Conservation (phyloP, 2,797 vertebrate species). For the Propithecus perrieri region DNA sequence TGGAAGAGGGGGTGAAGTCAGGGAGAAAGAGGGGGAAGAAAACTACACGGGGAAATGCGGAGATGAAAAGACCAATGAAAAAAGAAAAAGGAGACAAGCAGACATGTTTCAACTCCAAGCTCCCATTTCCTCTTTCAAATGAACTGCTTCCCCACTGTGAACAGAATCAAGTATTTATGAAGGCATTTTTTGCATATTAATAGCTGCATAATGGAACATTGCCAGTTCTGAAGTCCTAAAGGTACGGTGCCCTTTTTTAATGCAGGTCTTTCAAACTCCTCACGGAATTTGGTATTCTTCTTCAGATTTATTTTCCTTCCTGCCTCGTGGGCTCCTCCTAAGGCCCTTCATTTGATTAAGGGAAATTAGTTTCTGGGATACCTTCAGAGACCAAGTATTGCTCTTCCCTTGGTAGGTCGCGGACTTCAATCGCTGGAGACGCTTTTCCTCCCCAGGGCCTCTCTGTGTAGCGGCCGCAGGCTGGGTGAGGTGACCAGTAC, state of each 20-base stretch:
- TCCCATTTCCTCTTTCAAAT: conserved; percentile 82
- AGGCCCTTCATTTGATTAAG: conserved; percentile 67
- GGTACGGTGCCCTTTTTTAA: conserved; percentile 53
- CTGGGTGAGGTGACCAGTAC: conserved; percentile 14
- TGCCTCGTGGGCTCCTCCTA: conserved; percentile 58
- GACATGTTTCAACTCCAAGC: conserved; percentile 77
- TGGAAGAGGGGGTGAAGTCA: not conserved
- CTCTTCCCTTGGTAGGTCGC: not conserved
- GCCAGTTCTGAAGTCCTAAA: conserved; percentile 67
- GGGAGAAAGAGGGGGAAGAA: not conserved
- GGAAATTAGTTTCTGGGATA: conserved; percentile 57
- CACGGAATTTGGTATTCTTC: conserved; percentile 13
- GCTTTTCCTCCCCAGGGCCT: not conserved
- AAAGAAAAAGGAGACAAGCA: conserved; percentile 69
- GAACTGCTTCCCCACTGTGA: conserved; percentile 80
- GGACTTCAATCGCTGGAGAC: conserved; percentile 33
- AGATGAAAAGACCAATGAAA: conserved; percentile 72
- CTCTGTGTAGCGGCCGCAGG: not conserved
- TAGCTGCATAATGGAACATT: conserved; percentile 60
- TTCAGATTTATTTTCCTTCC: not conserved
- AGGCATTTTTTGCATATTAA: conserved; percentile 84
- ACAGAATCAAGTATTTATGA: conserved; percentile 85
- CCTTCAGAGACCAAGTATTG: not conserved
- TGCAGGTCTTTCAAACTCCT: conserved; percentile 47
- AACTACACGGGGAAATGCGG: conserved; percentile 49